These are phyloP conservation scores for Latrodectus elegans DNA, from an alignment of 2,888 invertebrate species.

Conservation along the genomic window DNA sequence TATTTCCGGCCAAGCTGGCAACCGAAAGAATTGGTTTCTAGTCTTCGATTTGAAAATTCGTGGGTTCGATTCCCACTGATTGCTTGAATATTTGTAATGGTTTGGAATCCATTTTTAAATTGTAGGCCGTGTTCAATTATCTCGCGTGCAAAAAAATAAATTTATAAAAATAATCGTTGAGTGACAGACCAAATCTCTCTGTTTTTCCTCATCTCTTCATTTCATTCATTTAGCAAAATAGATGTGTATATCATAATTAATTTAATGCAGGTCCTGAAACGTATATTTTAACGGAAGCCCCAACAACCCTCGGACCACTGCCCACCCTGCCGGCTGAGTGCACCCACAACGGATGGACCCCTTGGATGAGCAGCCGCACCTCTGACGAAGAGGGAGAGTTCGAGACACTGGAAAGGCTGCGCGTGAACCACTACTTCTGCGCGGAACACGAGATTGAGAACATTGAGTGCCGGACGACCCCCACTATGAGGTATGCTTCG, in stretches of 20 bases:
- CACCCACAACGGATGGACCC: conserved; percentile 73
- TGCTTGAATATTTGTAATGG: too few relatives aligned
- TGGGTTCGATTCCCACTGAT: not conserved
- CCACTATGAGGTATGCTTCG: conserved; percentile 19
- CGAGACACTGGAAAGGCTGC: conserved; percentile 67
- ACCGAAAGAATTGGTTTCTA: not conserved
- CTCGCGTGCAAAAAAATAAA: too few relatives aligned
- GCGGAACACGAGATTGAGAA: conserved; percentile 70
- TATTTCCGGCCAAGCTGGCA: not conserved
- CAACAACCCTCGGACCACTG: not conserved
- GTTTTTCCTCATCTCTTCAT: too few relatives aligned
- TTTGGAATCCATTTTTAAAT: too few relatives aligned
- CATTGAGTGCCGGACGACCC: conserved; percentile 70
- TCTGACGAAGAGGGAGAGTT: conserved; percentile 71
- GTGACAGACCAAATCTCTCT: too few relatives aligned
- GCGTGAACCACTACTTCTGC: conserved; percentile 70
- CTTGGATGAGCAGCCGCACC: conserved; percentile 73
- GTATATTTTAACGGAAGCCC: too few relatives aligned
- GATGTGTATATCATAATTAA: too few relatives aligned
- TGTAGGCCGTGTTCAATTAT: too few relatives aligned
- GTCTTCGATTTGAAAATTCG: not conserved
- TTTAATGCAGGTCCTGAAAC: too few relatives aligned
- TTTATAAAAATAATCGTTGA: too few relatives aligned
- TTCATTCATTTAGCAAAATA: too few relatives aligned
- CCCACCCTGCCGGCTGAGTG: conserved; percentile 51